Percentiles rank a stretch among this genome's conserved stretches.
Evolutionary conservation across 2,888 invertebrate genomes (phyloP).

Genomic region (Zhuqinia jingwanae): DNA sequence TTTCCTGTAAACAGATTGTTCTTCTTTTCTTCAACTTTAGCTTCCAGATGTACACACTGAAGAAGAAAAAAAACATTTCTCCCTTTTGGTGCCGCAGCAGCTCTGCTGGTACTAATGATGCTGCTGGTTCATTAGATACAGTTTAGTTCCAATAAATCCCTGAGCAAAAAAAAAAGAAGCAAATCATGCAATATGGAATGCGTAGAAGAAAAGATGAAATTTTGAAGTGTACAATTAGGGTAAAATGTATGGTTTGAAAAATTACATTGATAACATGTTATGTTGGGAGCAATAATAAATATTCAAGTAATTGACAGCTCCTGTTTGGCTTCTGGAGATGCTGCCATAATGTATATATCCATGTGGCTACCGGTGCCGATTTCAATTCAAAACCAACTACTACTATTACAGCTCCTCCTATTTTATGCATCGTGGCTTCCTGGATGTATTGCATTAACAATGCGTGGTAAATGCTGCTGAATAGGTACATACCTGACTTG

Average conservation of each 20-base stretch:
- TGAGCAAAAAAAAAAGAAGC: background rate
- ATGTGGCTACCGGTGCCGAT: constrained; percentile 26
- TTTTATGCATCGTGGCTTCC: constrained; percentile 46
- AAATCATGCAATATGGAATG: background rate
- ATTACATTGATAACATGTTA: constrained; percentile 25
- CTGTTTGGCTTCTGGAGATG: constrained; percentile 38
- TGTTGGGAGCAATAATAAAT: constrained; percentile 51
- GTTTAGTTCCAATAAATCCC: background rate
- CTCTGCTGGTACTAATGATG: constrained; percentile 5
- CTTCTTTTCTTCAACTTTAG: constrained; percentile 12
- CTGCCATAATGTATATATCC: too few species aligned
- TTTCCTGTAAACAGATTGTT: constrained; percentile 56
- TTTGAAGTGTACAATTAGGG: background rate
- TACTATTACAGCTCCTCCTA: constrained; percentile 54
- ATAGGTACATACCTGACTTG: background rate
- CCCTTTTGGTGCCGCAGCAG: constrained; percentile 40
- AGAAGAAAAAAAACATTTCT: background rate
- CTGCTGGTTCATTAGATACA: constrained; percentile 45
- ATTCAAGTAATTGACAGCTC: constrained; percentile 65
- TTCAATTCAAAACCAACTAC: too few species aligned
- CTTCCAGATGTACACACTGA: constrained; percentile 62
- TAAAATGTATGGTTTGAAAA: constrained; percentile 32
- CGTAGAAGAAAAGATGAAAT: too few species aligned
- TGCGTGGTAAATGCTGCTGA: background rate
- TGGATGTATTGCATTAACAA: constrained; percentile 37